A percentile compares a stretch with the other conserved stretches of the same genome.
Evolutionary conservation across 2,888 invertebrate species (phyloP).

Genomic region (Nemurella pictetii): DNA sequence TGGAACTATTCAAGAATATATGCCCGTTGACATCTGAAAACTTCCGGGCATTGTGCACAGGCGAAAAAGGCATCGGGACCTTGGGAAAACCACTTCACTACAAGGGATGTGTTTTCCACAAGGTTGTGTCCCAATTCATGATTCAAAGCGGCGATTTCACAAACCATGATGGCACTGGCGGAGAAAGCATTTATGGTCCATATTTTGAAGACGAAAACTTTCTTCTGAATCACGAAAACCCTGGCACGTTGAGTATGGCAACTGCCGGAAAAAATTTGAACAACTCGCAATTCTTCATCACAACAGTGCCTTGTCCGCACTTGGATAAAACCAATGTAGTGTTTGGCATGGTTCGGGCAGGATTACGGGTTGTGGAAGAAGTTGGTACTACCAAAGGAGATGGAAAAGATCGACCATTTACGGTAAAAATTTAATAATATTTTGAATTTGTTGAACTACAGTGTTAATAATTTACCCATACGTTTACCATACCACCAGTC

Average conservation of each 20-base stretch:
- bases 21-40: constrained; percentile 90
- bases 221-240: constrained; percentile 52
- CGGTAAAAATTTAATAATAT: constrained; percentile 55
- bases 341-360: constrained; percentile 78
- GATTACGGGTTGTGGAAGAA: constrained; percentile 71
- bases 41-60: constrained; percentile 89
- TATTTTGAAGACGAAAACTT: constrained; percentile 92
- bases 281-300: constrained; percentile 94
- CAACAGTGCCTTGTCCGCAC: constrained; percentile 73
- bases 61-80: constrained; percentile 77
- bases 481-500: too few species aligned
- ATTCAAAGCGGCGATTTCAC: constrained; percentile 82
- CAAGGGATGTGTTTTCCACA: constrained; percentile 81
- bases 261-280: constrained; percentile 85
- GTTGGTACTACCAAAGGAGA: constrained; percentile 65
- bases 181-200: constrained; percentile 92
- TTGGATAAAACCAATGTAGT: constrained; percentile 81
- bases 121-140: constrained; percentile 85
- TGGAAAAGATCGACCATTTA: constrained; percentile 59
- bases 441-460: too few species aligned
- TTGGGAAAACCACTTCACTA: constrained; percentile 77
- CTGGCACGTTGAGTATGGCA: constrained; percentile 62
- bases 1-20: constrained; percentile 81
- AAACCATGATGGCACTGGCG: constrained; percentile 80
- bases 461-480: too few species aligned